Conservation (phyloP, 2,888 invertebrate genomes). For the Panopea generosa region DNA sequence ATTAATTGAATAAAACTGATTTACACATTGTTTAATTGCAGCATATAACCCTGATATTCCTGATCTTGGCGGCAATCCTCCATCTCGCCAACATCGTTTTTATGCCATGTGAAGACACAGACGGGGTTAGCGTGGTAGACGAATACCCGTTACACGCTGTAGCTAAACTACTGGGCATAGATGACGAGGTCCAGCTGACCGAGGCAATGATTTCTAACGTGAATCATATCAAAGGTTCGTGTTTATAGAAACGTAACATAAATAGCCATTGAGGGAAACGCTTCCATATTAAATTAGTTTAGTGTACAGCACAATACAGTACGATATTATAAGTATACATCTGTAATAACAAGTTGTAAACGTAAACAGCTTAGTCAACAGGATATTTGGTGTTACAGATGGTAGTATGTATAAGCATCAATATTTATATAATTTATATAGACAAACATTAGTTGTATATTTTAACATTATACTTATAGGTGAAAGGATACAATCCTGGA, state of each 20-base stretch:
- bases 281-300: too few relatives aligned
- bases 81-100: constrained; percentile 80
- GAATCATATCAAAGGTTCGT: constrained; percentile 70
- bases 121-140: constrained; percentile 76
- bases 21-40: constrained; percentile 64
- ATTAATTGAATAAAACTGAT: too few relatives aligned
- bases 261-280: too few relatives aligned
- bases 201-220: constrained; percentile 75
- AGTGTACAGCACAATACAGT: too few relatives aligned
- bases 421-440: too few relatives aligned
- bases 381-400: too few relatives aligned
- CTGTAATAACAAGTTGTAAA: too few relatives aligned
- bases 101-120: constrained; percentile 75
- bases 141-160: constrained; percentile 77
- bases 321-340: too few relatives aligned
- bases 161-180: constrained; percentile 73
- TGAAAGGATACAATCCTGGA: constrained; percentile 73
- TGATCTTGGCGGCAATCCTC: constrained; percentile 77
- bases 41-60: constrained; percentile 77
- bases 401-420: too few relatives aligned
- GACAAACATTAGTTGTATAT: too few relatives aligned
- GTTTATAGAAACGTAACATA: not conserved
- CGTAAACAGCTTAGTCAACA: too few relatives aligned
- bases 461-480: too few relatives aligned
- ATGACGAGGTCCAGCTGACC: constrained; percentile 72